Base-by-base conservation (phyloP, 2,888 invertebrate species). In the Pterobdella sp. region DNA sequence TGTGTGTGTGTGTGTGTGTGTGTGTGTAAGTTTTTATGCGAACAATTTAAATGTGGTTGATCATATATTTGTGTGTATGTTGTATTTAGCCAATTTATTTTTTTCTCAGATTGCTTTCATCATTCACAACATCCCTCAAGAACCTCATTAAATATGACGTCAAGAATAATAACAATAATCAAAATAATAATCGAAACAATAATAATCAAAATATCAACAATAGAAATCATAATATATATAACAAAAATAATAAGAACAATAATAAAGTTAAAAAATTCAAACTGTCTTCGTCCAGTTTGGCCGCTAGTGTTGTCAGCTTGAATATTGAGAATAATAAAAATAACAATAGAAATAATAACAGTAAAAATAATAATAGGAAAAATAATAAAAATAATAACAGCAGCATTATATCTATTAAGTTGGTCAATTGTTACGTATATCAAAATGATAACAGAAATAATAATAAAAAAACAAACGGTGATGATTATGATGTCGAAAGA, bases 1-100 rank as follows among this genome's bases (percentile, higher is more conserved):
- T 75, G 42, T 68, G 56, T 60, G 35, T 49, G 66, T 70, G 36
- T 56, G 42, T 73, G 52, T 71, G 42, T 73, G 49, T 73, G 63
- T 49, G 29, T 67, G 26, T 72, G 29, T 64, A 37, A 49, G 64
- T 56, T 42, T 67, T 26, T 36, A n/a, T 36, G 42, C 37, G 37
- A n/a, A n/a, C n/a, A n/a, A n/a, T 68, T 29, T 68, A 37, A 36
- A 26, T 56, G 60, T 56, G 60, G 18, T 22, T 56, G 60, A 26
- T 22, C 26, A 26, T 56, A 26, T 56, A 26, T 56, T 22, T 56
- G 60, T 56, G 60, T 56, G 60, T 56, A 26, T 56, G 60, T 56
- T n/a, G n/a, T n/a, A n/a, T n/a, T n/a, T n/a, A n/a, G n/a, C n/a
- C n/a, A n/a, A n/a, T n/a, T n/a, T n/a, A n/a, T n/a, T n/a, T n/a